Base-by-base conservation (phyloP, 2,113 vertebrate genomes). In the Chaetops frenatus region DNA sequence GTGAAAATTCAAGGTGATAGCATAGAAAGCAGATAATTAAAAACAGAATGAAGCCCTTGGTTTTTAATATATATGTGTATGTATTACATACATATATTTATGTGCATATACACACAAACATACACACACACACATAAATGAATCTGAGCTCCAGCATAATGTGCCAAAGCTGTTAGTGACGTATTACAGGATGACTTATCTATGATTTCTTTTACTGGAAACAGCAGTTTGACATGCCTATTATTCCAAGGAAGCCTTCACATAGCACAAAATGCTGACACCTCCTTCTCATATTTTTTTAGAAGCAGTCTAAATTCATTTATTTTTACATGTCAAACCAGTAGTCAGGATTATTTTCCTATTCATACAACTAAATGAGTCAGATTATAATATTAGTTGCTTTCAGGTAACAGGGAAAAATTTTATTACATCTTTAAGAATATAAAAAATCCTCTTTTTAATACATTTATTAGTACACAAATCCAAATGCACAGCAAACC, bases 301-400 rank as follows among this genome's bases (percentile, higher is more conserved):
- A 81, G 62, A 66, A 94, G 16, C 12, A 91, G 23, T 65, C 88
- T 86, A 85, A 84, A 72, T 87, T 88, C 5, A 58, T 44, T 76
- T 81, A 45, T 88, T 92, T 94, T 93, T 88, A 47, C 45, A 94
- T 91, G 54, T 58, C 38, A 92, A 95, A 81, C 65, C 67, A 76
- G 50, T 40, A 92, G 82, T 8, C 27, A 84, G 76, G 69, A 78
- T 36, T 95, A 81, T 92, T 95, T 96, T 95, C 48, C 73, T 94
- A 92, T 65, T 90, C 5, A 3, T 77, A 73, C 73, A 89, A 94
- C 70, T 74, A 92, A 94, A 97, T 93, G 35, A 82, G 71, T 91
- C 67, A 66, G 56, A 60, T 93, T 92, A 91, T n/a, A 94, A n/a
- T 93, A 44, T 77, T 42, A 95, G 85, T 64, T 91, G 54, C 29